phyloP scores from a whole-genome alignment of 2,888 invertebrate species.

The Lithosia quadra region DNA sequence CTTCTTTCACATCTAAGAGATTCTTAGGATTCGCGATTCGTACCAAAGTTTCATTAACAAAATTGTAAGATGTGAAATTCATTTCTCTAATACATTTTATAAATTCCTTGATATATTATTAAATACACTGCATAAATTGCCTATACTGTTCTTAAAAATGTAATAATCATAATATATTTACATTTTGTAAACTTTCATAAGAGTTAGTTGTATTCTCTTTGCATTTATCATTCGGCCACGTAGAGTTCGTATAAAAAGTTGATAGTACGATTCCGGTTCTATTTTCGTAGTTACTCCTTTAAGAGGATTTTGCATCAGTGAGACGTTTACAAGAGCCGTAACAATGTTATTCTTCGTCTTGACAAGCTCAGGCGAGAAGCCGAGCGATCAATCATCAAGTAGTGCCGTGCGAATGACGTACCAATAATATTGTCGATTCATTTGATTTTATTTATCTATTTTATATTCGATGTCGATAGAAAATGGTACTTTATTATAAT shows the following conservation, averaged over 20 bases:
- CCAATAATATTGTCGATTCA: slow-evolving; percentile 57
- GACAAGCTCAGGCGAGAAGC: slow-evolving; percentile 76
- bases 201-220: slow-evolving; percentile 35
- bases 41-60: too few species aligned
- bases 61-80: too few species aligned
- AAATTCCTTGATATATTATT: background rate
- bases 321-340: slow-evolving; percentile 81
- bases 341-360: slow-evolving; percentile 84
- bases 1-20: too few species aligned
- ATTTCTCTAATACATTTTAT: background rate
- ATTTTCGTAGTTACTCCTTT: slow-evolving; percentile 60
- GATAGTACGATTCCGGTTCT: slow-evolving; percentile 52
- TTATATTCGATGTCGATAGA: slow-evolving; percentile 47
- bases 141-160: too few species aligned
- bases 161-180: background rate
- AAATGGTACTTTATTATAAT: slow-evolving; percentile 3
- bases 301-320: slow-evolving; percentile 78
- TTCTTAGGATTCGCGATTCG: too few species aligned
- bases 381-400: slow-evolving; percentile 79
- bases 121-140: background rate
- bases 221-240: slow-evolving; percentile 26
- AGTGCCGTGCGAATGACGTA: slow-evolving; percentile 65
- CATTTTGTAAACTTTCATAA: slow-evolving; percentile 45
- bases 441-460: too few species aligned
- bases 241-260: slow-evolving; percentile 47